Evolutionary conservation across 2,797 vertebrate species (phyloP), one percentile per base, ranked within the genome.

Genomic region (Ctenopoma multispine): DNA sequence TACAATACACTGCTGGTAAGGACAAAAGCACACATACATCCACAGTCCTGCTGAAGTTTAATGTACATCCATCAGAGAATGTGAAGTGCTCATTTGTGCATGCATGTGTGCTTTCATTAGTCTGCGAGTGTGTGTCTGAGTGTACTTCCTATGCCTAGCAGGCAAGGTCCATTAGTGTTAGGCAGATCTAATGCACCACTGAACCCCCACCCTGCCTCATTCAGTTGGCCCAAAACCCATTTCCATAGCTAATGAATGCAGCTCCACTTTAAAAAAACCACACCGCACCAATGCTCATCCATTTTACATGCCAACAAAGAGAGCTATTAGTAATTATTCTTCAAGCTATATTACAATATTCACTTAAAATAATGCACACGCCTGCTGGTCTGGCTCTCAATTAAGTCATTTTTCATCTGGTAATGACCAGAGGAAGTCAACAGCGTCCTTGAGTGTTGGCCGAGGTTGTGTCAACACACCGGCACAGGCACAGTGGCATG

Each of bases 371-470:
- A 95, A 96, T 95, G 93, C 90, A 94, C 80, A 90, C 82, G 92
- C 84, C 92, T 89, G 95, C 95, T 94, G 94, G 94, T 95, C 90
- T 86, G 62, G 72, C 80, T 93, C 94, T 94, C 94, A 95, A 93
- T 96, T 95, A 96, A 95, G 91, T 91, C 84, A 93, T 96, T 95
- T 95, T 95, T 97, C 95, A 96, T 96, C 94, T 92, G 92, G 87
- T 96, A 96, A 96, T 96, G 95, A 96, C 93, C 93, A 92, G 90
- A 87, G 85, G 92, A 94, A 88, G 92, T 93, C 94, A 94, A 95
- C 94, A 93, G 77, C 91, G 95, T 96, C 95, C 95, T 97, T 96
- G 89, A 91, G 87, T 77, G 72, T 84, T 84, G 95, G 94, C 93
- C 70, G 88, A 92, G 89, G 85, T 94, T 91, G 94, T 93, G 93